Conservation (phyloP, 23 tunicate genomes). For the Trididemnum clinides region DNA sequence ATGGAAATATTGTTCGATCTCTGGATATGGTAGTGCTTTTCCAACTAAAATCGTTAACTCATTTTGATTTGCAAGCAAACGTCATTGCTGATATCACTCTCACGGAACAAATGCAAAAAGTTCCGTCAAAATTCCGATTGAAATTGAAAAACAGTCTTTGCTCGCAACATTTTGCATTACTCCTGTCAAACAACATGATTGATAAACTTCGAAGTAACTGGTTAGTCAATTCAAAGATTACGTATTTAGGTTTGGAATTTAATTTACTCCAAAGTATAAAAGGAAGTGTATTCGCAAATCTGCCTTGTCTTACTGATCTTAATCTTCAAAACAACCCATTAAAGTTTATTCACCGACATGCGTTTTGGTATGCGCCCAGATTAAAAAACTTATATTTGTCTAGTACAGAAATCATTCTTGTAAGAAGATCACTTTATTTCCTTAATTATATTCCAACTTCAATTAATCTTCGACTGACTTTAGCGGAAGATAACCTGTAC, state of each 20-base stretch:
- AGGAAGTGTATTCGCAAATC: not conserved
- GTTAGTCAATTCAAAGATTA: not conserved
- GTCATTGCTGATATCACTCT: not conserved
- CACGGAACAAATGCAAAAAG: too few relatives aligned
- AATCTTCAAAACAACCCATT: constrained; percentile 1
- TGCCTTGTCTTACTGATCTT: not conserved
- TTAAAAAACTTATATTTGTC: not conserved
- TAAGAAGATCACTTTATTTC: not conserved
- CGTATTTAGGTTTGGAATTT: not conserved
- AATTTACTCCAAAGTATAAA: not conserved
- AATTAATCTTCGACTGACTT: not conserved
- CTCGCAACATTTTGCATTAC: not conserved
- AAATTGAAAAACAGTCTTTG: not conserved
- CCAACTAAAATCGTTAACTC: not conserved
- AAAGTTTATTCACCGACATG: not conserved
- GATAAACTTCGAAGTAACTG: not conserved
- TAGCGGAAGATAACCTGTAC: not conserved
- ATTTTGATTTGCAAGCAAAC: not conserved
- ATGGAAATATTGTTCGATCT: not conserved
- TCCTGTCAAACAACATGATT: not conserved
- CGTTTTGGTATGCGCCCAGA: not conserved
- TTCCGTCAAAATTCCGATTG: not conserved
- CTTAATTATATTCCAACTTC: not conserved
- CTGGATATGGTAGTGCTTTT: not conserved
- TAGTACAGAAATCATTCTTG: not conserved